Evolutionary conservation across 2,113 vertebrate species (phyloP).

Genomic region (Calyptomena viridis): DNA sequence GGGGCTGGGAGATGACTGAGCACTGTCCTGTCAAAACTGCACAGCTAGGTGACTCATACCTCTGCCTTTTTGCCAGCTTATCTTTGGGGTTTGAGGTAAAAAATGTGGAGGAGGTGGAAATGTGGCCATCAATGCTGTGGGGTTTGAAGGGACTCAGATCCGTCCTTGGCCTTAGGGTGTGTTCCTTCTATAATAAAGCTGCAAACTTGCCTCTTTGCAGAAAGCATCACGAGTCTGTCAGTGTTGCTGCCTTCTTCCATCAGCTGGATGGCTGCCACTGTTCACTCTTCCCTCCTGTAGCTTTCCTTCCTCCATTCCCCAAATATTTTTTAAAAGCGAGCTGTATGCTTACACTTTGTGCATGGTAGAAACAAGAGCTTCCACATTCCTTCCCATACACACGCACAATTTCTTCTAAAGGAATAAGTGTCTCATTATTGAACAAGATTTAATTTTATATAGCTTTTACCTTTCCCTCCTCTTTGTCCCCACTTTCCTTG

Average conservation of each 20-base stretch:
- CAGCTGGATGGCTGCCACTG: not conserved
- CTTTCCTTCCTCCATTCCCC: not conserved
- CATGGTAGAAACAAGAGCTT: not conserved
- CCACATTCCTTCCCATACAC: not conserved
- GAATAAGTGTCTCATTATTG: not conserved
- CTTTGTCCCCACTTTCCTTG: not conserved
- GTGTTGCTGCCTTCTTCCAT: not conserved
- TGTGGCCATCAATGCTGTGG: too few relatives aligned
- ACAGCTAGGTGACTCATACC: not conserved
- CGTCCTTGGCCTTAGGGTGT: not conserved
- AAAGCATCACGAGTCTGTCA: not conserved
- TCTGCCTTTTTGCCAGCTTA: not conserved
- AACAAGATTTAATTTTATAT: not conserved
- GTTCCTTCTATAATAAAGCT: not conserved
- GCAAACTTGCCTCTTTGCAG: not conserved
- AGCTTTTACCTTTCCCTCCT: not conserved
- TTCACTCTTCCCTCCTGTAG: not conserved
- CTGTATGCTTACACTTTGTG: not conserved
- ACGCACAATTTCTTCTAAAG: not conserved
- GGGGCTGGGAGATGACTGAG: not conserved
- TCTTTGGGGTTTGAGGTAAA: not conserved
- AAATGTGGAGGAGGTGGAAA: not conserved
- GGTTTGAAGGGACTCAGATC: not conserved
- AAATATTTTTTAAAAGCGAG: not conserved
- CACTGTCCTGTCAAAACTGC: not conserved